Percentiles rank a stretch among this genome's conserved stretches.
Conservation (phyloP, 2,113 vertebrate genomes). For the Syrmaticus mikado region DNA sequence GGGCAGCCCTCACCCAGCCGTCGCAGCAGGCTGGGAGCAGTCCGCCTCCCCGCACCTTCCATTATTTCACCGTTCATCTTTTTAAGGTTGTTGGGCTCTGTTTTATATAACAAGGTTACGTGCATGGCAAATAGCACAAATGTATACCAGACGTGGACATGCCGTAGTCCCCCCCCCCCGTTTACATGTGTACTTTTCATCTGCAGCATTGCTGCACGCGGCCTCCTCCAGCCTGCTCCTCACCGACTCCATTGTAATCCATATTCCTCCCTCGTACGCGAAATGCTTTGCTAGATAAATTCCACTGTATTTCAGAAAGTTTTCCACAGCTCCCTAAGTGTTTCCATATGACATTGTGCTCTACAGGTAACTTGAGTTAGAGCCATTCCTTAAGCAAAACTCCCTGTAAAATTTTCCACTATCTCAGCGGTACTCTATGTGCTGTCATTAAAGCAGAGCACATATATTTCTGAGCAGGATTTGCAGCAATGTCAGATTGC, state of each 20-base stretch:
- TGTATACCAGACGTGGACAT: constrained; percentile 58
- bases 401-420: constrained; percentile 78
- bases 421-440: constrained; percentile 80
- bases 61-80: constrained; percentile 1
- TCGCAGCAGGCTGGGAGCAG: constrained; percentile 8
- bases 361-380: constrained; percentile 83
- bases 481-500: constrained; percentile 65
- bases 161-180: constrained; percentile 34
- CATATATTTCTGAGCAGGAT: constrained; percentile 68
- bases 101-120: constrained; percentile 65
- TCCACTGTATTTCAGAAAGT: constrained; percentile 80
- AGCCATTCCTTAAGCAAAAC: constrained; percentile 74
- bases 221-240: constrained; percentile 49
- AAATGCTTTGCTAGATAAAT: constrained; percentile 69
- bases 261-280: constrained; percentile 63
- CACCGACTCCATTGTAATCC: constrained; percentile 67
- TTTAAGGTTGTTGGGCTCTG: constrained; percentile 58
- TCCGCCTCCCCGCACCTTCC: constrained; percentile 58
- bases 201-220: constrained; percentile 23
- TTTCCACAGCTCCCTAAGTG: constrained; percentile 81
- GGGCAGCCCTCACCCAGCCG: background rate
- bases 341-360: constrained; percentile 79
- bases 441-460: constrained; percentile 70
- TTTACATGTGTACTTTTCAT: constrained; percentile 66
- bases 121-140: constrained; percentile 68